Base-by-base conservation (phyloP, 2,888 invertebrate species). In the Timandra comae region DNA sequence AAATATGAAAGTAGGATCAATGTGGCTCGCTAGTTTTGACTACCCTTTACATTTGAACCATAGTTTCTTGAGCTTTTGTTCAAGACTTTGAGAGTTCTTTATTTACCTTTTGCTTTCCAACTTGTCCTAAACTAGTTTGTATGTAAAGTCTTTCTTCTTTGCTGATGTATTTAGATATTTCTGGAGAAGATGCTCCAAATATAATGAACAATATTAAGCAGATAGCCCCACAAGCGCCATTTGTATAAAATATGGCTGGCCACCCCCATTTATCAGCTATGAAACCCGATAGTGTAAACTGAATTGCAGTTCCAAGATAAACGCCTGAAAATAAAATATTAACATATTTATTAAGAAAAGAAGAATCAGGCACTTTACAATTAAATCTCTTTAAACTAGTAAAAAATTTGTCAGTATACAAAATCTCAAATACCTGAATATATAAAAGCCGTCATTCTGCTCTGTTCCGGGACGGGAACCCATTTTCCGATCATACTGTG, bases 241-340 rank as follows among this genome's bases (percentile, higher is more conserved):
- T 87, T 0, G 81, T 59, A 52, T 92, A 92, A 61, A 92, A 92
- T 11, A 91, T 88, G 25, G 89, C 88, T 0, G 90, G 89, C 92
- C 92, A 92, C 11, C 91, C 91, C 56, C 82, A 77, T 7, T 27
- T 59, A 16, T 68, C 61, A 0, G 77, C 70, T 27, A 78, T 58
- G 42, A 67, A 78, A 0, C 79, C 79, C 2, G 89, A 86, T 10
- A 78, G 55, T 11, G 89, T 75, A 49, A 90, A 62, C 27, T 89
- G 85, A 0, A 89, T 33, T 0, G 90, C 88, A 3, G 89, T 89
- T 1, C 91, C 91, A 1, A 90, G 68, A 30, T 88, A 86, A 0
- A 69, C 76, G 1, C 90, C 90, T 72, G 67, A 41, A 47, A 73
- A 9, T n/a, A n/a, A n/a, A n/a, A n/a, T n/a, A n/a, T n/a, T n/a